These are phyloP conservation scores for Solenopsis invicta DNA, from an alignment of 1,140 invertebrate genomes.

Conservation along the genomic window DNA sequence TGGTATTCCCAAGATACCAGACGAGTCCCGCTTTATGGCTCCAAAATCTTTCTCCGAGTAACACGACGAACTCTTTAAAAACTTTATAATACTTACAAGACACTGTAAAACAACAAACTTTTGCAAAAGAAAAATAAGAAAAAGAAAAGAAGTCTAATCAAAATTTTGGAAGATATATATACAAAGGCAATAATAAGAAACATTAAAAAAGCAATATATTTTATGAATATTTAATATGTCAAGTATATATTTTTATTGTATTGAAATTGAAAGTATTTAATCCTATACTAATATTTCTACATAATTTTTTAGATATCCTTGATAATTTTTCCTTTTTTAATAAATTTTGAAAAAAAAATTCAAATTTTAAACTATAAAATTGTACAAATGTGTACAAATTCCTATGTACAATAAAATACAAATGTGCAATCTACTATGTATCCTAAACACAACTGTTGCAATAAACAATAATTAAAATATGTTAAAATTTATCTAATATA, in stretches of 20 bases:
- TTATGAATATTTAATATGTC: neutral
- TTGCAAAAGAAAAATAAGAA: neutral
- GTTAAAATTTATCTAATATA: conserved; percentile 12
- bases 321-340: neutral
- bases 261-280: neutral
- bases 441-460: neutral
- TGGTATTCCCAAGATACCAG: conserved; percentile 74
- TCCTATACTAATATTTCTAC: neutral
- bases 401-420: neutral
- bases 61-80: neutral
- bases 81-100: neutral
- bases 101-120: neutral
- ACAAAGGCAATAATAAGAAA: neutral
- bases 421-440: neutral
- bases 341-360: neutral
- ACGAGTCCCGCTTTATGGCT: conserved; percentile 23
- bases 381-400: conserved; percentile 10
- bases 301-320: neutral
- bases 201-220: neutral
- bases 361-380: conserved; percentile 12
- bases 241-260: neutral
- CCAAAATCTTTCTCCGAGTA: conserved; percentile 25
- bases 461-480: conserved; percentile 20
- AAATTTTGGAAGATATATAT: neutral
- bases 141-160: neutral